Evolutionary conservation across 2,888 invertebrate genomes (phyloP).

Genomic region (Eudasyphora cyanicolor): DNA sequence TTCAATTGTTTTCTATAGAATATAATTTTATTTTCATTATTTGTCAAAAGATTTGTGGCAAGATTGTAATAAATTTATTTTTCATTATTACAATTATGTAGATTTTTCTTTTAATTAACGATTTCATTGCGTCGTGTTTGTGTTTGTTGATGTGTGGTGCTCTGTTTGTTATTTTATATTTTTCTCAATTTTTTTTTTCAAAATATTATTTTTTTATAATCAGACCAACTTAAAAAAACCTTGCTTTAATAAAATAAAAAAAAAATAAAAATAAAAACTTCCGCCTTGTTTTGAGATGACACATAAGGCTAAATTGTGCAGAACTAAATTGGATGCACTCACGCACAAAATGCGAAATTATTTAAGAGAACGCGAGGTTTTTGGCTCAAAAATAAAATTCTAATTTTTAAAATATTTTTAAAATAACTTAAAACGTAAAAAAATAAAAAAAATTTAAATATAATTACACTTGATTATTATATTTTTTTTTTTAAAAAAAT

Average conservation of each 20-base stretch:
- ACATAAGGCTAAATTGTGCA: constrained; percentile 4
- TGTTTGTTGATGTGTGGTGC: neutral
- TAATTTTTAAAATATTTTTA: neutral
- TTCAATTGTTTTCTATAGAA: too few species aligned
- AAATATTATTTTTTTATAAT: too few species aligned
- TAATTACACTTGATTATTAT: too few species aligned
- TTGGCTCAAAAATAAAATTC: neutral
- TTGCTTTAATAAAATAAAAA: constrained; percentile 27
- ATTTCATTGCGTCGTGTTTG: too few species aligned
- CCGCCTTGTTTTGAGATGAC: constrained; percentile 43
- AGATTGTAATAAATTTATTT: too few species aligned
- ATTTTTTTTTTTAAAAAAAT: constrained; percentile 2
- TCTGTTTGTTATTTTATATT: neutral
- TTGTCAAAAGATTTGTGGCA: too few species aligned
- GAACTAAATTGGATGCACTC: constrained; percentile 36
- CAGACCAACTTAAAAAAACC: too few species aligned
- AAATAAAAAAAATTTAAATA: neutral
- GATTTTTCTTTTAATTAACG: too few species aligned
- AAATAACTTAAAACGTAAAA: neutral
- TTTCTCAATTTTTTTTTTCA: neutral
- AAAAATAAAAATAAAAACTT: constrained; percentile 35
- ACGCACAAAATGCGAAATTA: constrained; percentile 40
- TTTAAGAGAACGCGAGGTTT: neutral
- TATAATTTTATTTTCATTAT: too few species aligned
- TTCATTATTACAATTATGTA: too few species aligned